Conservation (phyloP, 2,113 vertebrate genomes). For the Lepus timidus region DNA sequence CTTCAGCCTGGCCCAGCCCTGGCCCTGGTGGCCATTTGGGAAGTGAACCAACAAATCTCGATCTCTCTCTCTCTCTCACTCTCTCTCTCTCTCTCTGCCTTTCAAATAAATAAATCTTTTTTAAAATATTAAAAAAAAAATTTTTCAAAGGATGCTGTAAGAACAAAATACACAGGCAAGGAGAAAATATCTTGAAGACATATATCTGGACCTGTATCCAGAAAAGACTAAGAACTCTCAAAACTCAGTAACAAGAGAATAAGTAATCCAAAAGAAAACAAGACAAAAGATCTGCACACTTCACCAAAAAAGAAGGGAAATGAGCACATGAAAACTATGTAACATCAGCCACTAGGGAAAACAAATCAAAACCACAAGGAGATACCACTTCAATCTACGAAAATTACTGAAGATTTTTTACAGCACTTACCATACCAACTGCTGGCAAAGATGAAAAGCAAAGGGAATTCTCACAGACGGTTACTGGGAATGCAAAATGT, state of each 20-base stretch:
- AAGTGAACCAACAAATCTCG: no score
- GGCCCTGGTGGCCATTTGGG: no score
- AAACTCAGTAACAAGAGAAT: constrained; percentile 7
- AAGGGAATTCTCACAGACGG: not conserved
- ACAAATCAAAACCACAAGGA: constrained; percentile 1
- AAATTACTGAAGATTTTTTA: not conserved
- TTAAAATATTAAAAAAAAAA: no score
- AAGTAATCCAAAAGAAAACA: not conserved
- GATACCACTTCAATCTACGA: not conserved
- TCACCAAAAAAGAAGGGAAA: not conserved
- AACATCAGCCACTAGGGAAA: not conserved
- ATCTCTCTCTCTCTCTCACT: no score
- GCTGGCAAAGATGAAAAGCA: not conserved
- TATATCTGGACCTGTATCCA: not conserved
- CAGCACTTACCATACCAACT: not conserved
- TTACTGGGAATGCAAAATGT: not conserved
- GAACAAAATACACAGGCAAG: not conserved
- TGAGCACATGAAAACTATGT: not conserved
- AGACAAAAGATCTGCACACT: not conserved
- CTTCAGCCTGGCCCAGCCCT: no score
- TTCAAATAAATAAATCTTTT: no score
- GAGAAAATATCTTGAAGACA: constrained; percentile 27
- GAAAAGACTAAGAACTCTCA: constrained; percentile 54
- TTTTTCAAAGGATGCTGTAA: constrained; percentile 31
- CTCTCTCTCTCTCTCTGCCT: no score